A percentile compares a stretch with the other conserved stretches of the same genome.
Evolutionary conservation across 2,797 vertebrate genomes (phyloP).

Genomic region (Brotula barbata): DNA sequence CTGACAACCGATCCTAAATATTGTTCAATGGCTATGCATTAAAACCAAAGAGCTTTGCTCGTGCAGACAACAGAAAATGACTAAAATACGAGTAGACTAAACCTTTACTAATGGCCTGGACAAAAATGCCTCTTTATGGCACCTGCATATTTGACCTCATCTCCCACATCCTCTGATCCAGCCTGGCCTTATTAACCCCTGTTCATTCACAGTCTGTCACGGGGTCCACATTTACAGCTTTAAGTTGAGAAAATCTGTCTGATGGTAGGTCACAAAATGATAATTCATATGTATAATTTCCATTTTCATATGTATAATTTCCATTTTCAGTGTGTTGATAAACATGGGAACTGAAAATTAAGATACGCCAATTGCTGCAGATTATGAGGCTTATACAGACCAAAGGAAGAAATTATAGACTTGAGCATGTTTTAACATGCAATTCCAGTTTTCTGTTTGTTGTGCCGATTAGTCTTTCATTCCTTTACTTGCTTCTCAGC

Average conservation of each 20-base stretch:
- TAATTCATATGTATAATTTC: conserved; percentile 1
- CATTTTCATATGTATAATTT: too few relatives aligned
- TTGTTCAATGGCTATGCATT: background rate
- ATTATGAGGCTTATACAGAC: conserved; percentile 13
- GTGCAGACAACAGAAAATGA: too few relatives aligned
- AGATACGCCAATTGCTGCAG: conserved; percentile 6
- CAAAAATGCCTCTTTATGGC: conserved; percentile 5
- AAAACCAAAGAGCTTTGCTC: background rate
- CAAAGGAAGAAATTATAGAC: conserved; percentile 12
- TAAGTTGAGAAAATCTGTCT: conserved; percentile 22
- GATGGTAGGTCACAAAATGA: conserved; percentile 35
- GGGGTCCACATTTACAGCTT: conserved; percentile 24
- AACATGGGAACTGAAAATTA: background rate
- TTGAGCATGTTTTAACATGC: conserved; percentile 13
- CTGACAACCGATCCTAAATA: too few relatives aligned
- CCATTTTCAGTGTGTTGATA: too few relatives aligned
- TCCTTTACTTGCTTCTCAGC: conserved; percentile 21
- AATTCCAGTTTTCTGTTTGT: conserved; percentile 36
- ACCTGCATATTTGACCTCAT: conserved; percentile 27
- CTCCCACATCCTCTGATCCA: background rate
- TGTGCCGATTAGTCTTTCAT: conserved; percentile 19
- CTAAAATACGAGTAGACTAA: too few relatives aligned
- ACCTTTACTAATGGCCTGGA: too few relatives aligned
- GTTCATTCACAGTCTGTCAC: conserved; percentile 29
- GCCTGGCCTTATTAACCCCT: conserved; percentile 28